These are phyloP conservation scores for Bufotes viridis DNA, from an alignment of 2,797 vertebrate genomes.

Conservation along the genomic window DNA sequence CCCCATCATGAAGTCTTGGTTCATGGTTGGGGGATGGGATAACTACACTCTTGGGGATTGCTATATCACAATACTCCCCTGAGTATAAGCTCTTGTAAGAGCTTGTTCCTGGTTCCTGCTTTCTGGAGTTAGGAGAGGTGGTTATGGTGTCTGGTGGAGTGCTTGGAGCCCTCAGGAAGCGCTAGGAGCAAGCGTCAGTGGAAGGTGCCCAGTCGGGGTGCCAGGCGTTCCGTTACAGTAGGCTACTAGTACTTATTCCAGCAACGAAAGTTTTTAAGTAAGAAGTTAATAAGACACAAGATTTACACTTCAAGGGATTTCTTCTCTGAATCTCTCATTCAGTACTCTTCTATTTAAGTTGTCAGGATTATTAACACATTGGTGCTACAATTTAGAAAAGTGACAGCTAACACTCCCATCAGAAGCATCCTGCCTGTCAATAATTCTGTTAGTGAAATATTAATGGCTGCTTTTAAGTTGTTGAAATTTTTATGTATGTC, in stretches of 20 bases:
- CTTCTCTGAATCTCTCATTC: background rate
- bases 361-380: conserved; percentile 43
- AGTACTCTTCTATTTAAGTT: background rate
- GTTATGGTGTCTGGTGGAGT: too few species aligned
- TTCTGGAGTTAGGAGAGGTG: too few species aligned
- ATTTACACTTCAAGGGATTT: conserved; percentile 38
- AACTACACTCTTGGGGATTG: too few species aligned
- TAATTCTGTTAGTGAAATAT: conserved; percentile 40
- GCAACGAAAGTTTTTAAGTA: background rate
- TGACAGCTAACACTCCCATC: conserved; percentile 41
- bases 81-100: too few species aligned
- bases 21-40: too few species aligned
- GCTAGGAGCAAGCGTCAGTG: too few species aligned
- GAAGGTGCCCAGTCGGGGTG: too few species aligned
- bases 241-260: background rate
- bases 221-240: too few species aligned
- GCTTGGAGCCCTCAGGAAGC: too few species aligned
- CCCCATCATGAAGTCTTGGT: too few species aligned
- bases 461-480: conserved; percentile 43
- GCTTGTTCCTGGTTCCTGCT: too few species aligned
- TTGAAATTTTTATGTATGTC: conserved; percentile 41
- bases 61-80: too few species aligned
- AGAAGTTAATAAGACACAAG: background rate
- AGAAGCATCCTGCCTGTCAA: conserved; percentile 22
- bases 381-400: conserved; percentile 40